A percentile compares a stretch with the other conserved stretches of the same genome.
phyloP scores from a whole-genome alignment of 2,888 invertebrate genomes.

The Cryptocephalus primarius region DNA sequence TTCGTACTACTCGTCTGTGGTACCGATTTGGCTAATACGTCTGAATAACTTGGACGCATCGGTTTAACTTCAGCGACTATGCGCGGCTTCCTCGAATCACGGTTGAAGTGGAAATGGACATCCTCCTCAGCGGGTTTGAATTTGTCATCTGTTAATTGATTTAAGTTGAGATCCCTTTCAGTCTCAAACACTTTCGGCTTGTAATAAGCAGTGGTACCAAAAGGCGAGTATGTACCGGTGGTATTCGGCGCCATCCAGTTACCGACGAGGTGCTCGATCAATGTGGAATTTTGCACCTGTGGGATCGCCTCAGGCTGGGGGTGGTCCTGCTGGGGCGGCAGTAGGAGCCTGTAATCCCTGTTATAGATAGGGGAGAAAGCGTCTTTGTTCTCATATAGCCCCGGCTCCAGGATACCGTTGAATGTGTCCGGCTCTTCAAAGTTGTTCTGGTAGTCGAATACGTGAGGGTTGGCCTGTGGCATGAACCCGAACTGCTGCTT shows the following conservation, averaged over 20 bases:
- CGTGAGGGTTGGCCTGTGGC: constrained; percentile 16
- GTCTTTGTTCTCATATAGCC: constrained; percentile 12
- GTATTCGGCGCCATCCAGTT: constrained; percentile 59
- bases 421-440: constrained; percentile 20
- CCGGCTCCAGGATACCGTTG: constrained; percentile 18
- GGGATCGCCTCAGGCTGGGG: constrained; percentile 12
- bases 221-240: constrained; percentile 63
- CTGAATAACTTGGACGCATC: constrained; percentile 78
- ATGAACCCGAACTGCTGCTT: constrained; percentile 19
- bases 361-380: too few relatives aligned
- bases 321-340: constrained; percentile 13
- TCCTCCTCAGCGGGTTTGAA: constrained; percentile 17
- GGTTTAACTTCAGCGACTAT: constrained; percentile 79
- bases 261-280: constrained; percentile 60
- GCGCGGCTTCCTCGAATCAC: constrained; percentile 49
- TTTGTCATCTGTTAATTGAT: constrained; percentile 27
- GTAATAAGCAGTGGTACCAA: constrained; percentile 50
- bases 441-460: constrained; percentile 17
- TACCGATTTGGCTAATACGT: constrained; percentile 61
- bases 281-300: constrained; percentile 19
- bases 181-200: constrained; percentile 36
- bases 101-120: constrained; percentile 32
- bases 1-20: constrained; percentile 30
- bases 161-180: constrained; percentile 21
- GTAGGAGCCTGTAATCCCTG: constrained; percentile 7